These are phyloP conservation scores for Eclectus roratus DNA, from an alignment of 2,113 vertebrate species.

Conservation along the genomic window DNA sequence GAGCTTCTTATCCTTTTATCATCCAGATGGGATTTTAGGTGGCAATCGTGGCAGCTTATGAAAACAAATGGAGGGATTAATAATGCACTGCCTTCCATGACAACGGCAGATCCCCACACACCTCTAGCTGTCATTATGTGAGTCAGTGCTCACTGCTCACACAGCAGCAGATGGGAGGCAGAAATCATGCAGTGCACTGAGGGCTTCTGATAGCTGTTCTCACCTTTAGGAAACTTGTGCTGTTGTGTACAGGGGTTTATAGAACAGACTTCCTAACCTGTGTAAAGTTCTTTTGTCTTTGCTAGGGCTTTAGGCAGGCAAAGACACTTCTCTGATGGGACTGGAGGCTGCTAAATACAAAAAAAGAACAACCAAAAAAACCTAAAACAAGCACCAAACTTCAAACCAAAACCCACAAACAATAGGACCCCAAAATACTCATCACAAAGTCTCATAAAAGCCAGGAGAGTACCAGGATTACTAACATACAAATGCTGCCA, in stretches of 20 bases:
- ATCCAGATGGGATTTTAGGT: not conserved
- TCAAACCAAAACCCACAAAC: not conserved
- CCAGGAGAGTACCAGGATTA: not conserved
- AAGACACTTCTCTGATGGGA: not conserved
- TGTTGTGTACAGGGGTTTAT: not conserved
- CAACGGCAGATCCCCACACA: not conserved
- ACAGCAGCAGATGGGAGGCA: not conserved
- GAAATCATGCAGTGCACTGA: not conserved
- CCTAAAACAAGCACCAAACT: not conserved
- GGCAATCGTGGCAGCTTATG: not conserved
- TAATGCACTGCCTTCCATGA: constrained; percentile 22
- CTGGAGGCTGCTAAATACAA: not conserved
- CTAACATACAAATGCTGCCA: not conserved
- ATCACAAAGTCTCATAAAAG: not conserved
- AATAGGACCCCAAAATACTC: not conserved
- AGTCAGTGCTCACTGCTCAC: not conserved
- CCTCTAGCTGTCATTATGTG: not conserved
- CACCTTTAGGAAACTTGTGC: not conserved
- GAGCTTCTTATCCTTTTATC: not conserved
- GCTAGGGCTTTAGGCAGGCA: not conserved
- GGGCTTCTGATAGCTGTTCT: not conserved
- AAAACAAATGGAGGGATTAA: constrained; percentile 32
- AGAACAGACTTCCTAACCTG: not conserved
- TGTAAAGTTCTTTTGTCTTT: not conserved
- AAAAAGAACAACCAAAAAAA: not conserved